Percentiles rank a stretch among this genome's conserved stretches.
These are phyloP conservation scores for Scytalopus superciliaris DNA, from an alignment of 2,113 vertebrate genomes.

Conservation along the genomic window DNA sequence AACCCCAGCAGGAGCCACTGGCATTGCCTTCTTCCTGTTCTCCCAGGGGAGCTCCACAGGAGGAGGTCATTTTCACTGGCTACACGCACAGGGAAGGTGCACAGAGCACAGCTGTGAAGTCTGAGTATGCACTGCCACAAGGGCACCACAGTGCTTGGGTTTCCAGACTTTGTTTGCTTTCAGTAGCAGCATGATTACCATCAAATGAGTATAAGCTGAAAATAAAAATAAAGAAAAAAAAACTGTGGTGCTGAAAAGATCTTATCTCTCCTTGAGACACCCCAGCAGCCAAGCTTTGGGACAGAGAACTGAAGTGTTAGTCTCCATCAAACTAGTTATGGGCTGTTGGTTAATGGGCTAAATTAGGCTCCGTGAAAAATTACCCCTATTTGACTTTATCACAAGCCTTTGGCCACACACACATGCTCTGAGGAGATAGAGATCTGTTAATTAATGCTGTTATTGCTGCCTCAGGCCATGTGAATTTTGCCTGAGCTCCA, in stretches of 20 bases:
- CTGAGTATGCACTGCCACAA: rapidly evolving
- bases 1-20: rapidly evolving
- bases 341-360: background rate
- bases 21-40: rapidly evolving
- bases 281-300: background rate
- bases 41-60: rapidly evolving
- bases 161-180: rapidly evolving
- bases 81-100: background rate
- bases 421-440: background rate
- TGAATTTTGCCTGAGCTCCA: background rate
- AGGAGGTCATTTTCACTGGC: background rate
- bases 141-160: rapidly evolving
- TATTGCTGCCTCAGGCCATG: background rate
- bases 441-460: background rate
- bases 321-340: background rate
- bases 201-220: background rate
- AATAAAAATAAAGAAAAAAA: rapidly evolving
- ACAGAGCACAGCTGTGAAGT: rapidly evolving
- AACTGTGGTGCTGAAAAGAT: rapidly evolving
- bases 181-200: rapidly evolving
- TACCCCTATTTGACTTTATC: background rate
- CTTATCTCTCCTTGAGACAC: rapidly evolving
- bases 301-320: background rate
- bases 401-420: background rate
- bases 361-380: background rate